Evolutionary conservation across 2,113 vertebrate species (phyloP), one percentile per base, ranked within the genome.

Genomic region (Sinocyclocheilus anshuiensis): DNA sequence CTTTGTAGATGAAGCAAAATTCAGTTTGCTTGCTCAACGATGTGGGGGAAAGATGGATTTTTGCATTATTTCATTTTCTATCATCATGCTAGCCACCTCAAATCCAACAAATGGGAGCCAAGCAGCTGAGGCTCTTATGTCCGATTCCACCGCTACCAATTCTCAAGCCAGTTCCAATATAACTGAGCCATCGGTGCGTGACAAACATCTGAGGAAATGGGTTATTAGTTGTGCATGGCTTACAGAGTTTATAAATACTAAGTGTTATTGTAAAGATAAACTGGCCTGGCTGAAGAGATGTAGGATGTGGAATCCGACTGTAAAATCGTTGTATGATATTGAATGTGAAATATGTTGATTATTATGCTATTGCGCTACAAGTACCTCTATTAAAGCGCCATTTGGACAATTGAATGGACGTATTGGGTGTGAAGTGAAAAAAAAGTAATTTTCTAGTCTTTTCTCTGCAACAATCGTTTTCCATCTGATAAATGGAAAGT

Each of bases 161-260:
- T 87, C 76, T 90, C 88, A 90, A 89, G 89, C 91, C 90, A 86
- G 76, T 82, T 91, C 89, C 92, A 84, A 88, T 88, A 91, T 91
- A 91, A 92, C 87, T 90, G 91, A 87, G 87, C 71, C 91, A 90
- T 89, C 85, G 42, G 89, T 89, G 92, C 86, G 74, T 92, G 91
- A 90, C 90, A 90, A 88, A 91, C 87, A 90, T 91, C 89, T 86
- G 80, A 83, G 55, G 88, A 92, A 92, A 90, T 76, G 18, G 92
- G 90, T 93, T 89, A 91, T 90, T 84, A 61, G 74, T 75, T 91
- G 89, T 92, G 89, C 92, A 89, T 86, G 33, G 87, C 90, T 92
- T 91, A 87, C 87, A 91, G 84, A 90, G 82, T 89, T 92, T 89
- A 92, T 94, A 93, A 94, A 94, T 93, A 93, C 90, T 90, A 91